A percentile compares a stretch with the other conserved stretches of the same genome.
Evolutionary conservation across 2,888 invertebrate species (phyloP).

Genomic region (Drosophila silvestris): DNA sequence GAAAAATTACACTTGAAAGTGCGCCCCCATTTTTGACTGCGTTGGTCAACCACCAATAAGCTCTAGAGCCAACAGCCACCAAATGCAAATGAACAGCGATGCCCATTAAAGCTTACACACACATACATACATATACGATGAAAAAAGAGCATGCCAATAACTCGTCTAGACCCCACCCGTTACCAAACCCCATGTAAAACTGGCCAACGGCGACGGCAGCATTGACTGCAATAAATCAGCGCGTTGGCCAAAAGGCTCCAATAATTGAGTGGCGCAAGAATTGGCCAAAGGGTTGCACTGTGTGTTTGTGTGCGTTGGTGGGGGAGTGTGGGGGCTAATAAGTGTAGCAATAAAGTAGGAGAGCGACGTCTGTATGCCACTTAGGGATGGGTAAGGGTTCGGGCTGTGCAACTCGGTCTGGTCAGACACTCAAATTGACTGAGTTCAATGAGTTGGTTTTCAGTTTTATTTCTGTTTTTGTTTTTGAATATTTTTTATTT

Average conservation of each 20-base stretch:
- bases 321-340: conserved; percentile 46
- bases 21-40: conserved; percentile 35
- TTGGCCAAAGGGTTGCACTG: conserved; percentile 35
- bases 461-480: conserved; percentile 12
- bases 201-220: conserved; percentile 45
- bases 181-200: conserved; percentile 26
- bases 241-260: conserved; percentile 63
- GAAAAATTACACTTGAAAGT: conserved; percentile 67
- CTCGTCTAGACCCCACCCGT: conserved; percentile 55
- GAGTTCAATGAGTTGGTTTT: conserved; percentile 63
- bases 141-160: conserved; percentile 62
- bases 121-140: conserved; percentile 20
- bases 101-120: conserved; percentile 27
- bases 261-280: conserved; percentile 71
- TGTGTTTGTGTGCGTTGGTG: not conserved
- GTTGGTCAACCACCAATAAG: conserved; percentile 60
- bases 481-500: not conserved
- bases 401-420: conserved; percentile 55
- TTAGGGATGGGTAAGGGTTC: not conserved
- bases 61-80: conserved; percentile 35
- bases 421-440: conserved; percentile 72
- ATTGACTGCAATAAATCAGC: conserved; percentile 72
- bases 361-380: conserved; percentile 52
- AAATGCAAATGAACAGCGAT: conserved; percentile 73
- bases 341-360: conserved; percentile 68